Base-by-base conservation (phyloP, 2,797 vertebrate species). In the Gadopsis marmoratus region DNA sequence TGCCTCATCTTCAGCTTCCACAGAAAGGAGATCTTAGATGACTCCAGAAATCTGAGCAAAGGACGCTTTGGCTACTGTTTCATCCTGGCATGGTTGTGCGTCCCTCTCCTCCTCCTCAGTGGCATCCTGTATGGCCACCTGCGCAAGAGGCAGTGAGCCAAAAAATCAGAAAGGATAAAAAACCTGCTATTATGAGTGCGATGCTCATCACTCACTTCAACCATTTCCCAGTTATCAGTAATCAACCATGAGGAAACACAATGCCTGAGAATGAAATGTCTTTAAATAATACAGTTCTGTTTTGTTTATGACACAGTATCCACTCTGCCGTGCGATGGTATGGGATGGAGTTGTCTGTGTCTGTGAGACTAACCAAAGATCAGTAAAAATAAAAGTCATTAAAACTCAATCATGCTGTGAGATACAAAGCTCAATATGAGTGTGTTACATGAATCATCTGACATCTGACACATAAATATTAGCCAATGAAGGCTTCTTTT, bases 1-100 rank as follows among this genome's bases (percentile, higher is more conserved):
- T 94, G 95, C 58, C 92, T 98, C 66, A 97, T 97, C 92, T 97
- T 96, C 78, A 95, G 96, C 8, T 93, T 96, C 72, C 97, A 96
- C 48, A 94, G 89, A 16, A 78, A 93, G 56, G 95, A 96, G 75
- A 96, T 97, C 80, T 87, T 96, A n/a, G 73, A 78, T 29, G 86
- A 94, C 82, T 71, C 78, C 1, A 86, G 75, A 71, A 91, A 93
- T 48, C 63, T 88, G 4, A 81, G 35, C 90, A 91, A 14, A 33
- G 97, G 97, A 76, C 95, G 81, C 74, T 97, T 96, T 8, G 96
- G 97, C 12, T 96, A 96, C 91, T 97, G 97, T 83, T 97, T 97
- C 47, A 91, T 96, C 76, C 85, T 97, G 82, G 96, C 97, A 0
- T 97, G 97, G 97, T 79, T 96, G 64, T 96, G 95, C 33, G 95